Base-by-base conservation (phyloP, 2,113 vertebrate genomes). In the Oenanthe melanoleuca region DNA sequence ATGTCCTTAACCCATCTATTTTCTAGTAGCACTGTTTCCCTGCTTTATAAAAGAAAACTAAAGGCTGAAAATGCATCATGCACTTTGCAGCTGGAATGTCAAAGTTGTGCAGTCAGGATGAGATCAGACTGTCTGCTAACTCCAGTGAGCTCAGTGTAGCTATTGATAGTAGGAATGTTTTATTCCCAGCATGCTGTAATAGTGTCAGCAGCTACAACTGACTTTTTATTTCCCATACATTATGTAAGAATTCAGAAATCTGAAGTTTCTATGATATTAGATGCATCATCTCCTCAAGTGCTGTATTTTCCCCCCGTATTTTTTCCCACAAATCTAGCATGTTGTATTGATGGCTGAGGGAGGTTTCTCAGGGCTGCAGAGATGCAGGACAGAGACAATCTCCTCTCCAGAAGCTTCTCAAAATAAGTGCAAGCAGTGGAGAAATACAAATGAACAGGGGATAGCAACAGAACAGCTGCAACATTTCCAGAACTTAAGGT, bases 51-150 rank as follows among this genome's bases (percentile, higher is more conserved):
- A 59, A 53, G 55, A 63, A 89, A 37, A 65, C 34, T 37, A 50
- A 34, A 25, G 67, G 56, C n/a, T 88, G 60, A 59, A 89, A 96
- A 84, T 69, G 73, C 75, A 74, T 83, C 66, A 64, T 71, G 75
- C 45, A 61, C 57, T 91, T 86, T 28, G 50, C 80, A 77, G 50
- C 70, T 80, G 52, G 71, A 59, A 81, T 42, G 80, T 28, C 69
- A 69, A 82, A 40, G 53, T 74, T 45, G 44, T 79, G 82, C 84
- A 70, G 85, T 66, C 90, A 86, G 79, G 60, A 42, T 90, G 94
- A 93, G 92, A 71, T 74, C 96, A 96, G 89, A 29, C 82, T 88
- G 93, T 88, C 88, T 89, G 33, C 49, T 69, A 49, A 47, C 65
- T 59, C 50, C 4, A 55, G 75, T 77, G 88, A 95, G 83, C 90